Evolutionary conservation across 2,888 invertebrate species (phyloP).

Genomic region (Xestobium rufovillosum): DNA sequence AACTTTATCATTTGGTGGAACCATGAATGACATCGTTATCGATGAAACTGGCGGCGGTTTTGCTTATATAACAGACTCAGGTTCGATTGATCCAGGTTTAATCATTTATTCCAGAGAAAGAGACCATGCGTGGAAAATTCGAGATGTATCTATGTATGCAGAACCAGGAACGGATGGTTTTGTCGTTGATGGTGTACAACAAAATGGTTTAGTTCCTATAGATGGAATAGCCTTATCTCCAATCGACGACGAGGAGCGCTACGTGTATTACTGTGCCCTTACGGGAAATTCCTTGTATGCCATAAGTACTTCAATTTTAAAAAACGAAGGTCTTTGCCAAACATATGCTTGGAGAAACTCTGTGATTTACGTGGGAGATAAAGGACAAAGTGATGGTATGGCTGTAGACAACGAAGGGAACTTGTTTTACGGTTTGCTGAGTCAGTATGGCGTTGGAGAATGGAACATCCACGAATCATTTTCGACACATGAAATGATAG

Average conservation of each 20-base stretch:
- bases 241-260: slow-evolving; percentile 20
- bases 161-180: slow-evolving; percentile 52
- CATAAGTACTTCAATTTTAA: slow-evolving; percentile 52
- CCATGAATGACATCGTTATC: slow-evolving; percentile 63
- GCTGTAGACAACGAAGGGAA: slow-evolving; percentile 60
- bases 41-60: slow-evolving; percentile 60
- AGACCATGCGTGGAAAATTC: slow-evolving; percentile 61
- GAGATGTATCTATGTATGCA: slow-evolving; percentile 59
- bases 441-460: slow-evolving; percentile 59
- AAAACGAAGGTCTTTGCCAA: slow-evolving; percentile 45
- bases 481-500: slow-evolving; percentile 40
- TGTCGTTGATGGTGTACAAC: slow-evolving; percentile 50
- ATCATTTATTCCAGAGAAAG: slow-evolving; percentile 59
- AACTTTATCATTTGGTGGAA: slow-evolving; percentile 49
- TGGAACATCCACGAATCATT: slow-evolving; percentile 58
- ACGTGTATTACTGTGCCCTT: slow-evolving; percentile 32
- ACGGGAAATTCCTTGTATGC: slow-evolving; percentile 47
- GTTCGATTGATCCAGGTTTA: slow-evolving; percentile 59
- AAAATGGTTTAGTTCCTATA: slow-evolving; percentile 51
- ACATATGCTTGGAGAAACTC: slow-evolving; percentile 29
- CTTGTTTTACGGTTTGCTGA: slow-evolving; percentile 60
- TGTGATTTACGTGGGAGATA: slow-evolving; percentile 40
- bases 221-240: slow-evolving; percentile 68
- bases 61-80: slow-evolving; percentile 66
- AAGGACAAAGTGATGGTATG: slow-evolving; percentile 63